Evolutionary conservation across 2,113 vertebrate genomes (phyloP).

Genomic region (Ophiodon elongatus): DNA sequence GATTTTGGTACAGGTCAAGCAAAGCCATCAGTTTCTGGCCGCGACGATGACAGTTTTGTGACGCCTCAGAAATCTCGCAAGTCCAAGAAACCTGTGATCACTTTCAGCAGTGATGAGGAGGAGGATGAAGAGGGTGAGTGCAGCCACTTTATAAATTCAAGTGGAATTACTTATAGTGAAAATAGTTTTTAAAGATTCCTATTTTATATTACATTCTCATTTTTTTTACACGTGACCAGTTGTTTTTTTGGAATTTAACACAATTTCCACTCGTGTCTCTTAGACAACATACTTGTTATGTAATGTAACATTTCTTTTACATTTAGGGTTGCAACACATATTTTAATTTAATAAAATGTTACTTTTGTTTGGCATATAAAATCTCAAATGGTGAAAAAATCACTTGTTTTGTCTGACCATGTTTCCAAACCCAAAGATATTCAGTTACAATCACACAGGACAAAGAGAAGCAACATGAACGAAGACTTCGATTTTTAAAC

Average conservation of each 20-base stretch:
- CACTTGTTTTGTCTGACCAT: background rate
- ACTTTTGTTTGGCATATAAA: background rate
- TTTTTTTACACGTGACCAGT: background rate
- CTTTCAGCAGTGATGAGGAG: slow-evolving; percentile 93
- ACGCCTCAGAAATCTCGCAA: slow-evolving; percentile 82
- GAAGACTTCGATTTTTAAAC: too few species aligned
- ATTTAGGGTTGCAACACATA: background rate
- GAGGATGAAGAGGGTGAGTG: slow-evolving; percentile 84
- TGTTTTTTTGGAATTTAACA: background rate
- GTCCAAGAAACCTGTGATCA: slow-evolving; percentile 82
- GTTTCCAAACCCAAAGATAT: background rate
- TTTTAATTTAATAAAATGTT: background rate
- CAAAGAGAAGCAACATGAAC: too few species aligned
- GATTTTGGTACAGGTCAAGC: slow-evolving; percentile 67
- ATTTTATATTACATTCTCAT: background rate
- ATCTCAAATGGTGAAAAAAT: too few species aligned
- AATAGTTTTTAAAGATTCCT: background rate
- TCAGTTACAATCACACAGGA: background rate
- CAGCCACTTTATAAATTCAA: background rate
- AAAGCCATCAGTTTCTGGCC: slow-evolving; percentile 64
- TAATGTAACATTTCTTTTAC: background rate
- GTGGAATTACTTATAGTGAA: background rate
- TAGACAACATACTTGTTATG: background rate
- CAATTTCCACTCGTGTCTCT: background rate
- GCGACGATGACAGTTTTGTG: slow-evolving; percentile 79